These are phyloP conservation scores for Nipponacmea schrenckii DNA, from an alignment of 2,888 invertebrate genomes.

Conservation along the genomic window DNA sequence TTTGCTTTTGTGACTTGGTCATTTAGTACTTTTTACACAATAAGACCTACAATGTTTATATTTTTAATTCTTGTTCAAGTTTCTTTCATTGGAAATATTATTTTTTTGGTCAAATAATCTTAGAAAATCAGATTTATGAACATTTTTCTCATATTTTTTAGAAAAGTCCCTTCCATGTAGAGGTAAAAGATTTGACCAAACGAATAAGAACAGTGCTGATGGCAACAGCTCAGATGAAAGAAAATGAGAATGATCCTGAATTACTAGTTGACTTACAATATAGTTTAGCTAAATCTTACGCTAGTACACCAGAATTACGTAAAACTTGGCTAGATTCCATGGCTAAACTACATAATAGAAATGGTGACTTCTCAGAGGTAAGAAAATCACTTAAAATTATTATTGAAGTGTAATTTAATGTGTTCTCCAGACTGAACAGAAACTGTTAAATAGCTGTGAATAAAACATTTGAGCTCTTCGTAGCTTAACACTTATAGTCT, in stretches of 20 bases:
- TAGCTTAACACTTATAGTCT: too few relatives aligned
- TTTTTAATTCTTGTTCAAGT: background rate
- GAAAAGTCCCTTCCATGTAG: conserved; percentile 79
- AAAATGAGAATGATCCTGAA: conserved; percentile 91
- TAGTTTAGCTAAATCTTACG: conserved; percentile 86
- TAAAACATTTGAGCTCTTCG: too few relatives aligned
- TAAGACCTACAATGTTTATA: too few relatives aligned
- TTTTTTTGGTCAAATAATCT: background rate
- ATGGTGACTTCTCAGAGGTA: conserved; percentile 89
- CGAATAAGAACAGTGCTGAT: conserved; percentile 93
- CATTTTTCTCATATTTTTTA: conserved; percentile 53
- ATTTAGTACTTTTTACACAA: too few relatives aligned
- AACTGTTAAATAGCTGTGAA: too few relatives aligned
- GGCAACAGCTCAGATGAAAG: conserved; percentile 91
- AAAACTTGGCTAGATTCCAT: conserved; percentile 97
- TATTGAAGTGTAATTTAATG: too few relatives aligned
- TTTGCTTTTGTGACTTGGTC: too few relatives aligned
- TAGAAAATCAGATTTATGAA: too few relatives aligned
- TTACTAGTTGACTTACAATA: conserved; percentile 91
- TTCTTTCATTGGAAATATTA: background rate
- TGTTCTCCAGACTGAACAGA: too few relatives aligned
- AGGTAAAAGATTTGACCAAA: conserved; percentile 92
- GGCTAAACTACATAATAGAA: conserved; percentile 83
- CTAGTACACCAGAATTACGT: conserved; percentile 91
- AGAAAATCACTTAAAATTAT: background rate